Conservation (phyloP, 2,888 invertebrate genomes). For the Hymenopus coronatus region DNA sequence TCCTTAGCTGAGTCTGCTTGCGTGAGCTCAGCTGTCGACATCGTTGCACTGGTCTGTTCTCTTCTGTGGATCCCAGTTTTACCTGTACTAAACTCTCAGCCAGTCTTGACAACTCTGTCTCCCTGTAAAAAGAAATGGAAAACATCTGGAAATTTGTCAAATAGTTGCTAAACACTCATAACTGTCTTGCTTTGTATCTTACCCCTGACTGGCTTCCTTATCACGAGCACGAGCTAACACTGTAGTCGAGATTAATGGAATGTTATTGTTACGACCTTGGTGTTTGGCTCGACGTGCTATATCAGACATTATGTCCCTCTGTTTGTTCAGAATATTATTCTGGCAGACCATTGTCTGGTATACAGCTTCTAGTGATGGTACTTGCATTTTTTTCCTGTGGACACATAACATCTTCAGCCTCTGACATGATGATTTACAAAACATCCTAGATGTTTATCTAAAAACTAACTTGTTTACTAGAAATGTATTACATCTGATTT, state of each 20-base stretch:
- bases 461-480: not conserved
- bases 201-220: not conserved
- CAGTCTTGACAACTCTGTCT: constrained; percentile 38
- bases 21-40: constrained; percentile 18
- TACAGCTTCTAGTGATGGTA: constrained; percentile 61
- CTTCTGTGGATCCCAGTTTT: constrained; percentile 23
- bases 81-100: constrained; percentile 38
- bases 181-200: not conserved
- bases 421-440: not conserved
- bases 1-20: constrained; percentile 35
- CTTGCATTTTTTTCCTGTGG: constrained; percentile 50
- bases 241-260: constrained; percentile 5
- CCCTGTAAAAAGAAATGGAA: constrained; percentile 30
- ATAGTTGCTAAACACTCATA: not conserved
- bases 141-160: too few species aligned
- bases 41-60: not conserved
- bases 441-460: not conserved
- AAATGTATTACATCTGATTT: too few species aligned
- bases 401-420: too few species aligned
- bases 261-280: not conserved
- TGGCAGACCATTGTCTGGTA: constrained; percentile 77
- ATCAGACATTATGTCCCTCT: constrained; percentile 38
- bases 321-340: constrained; percentile 63
- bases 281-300: constrained; percentile 7
- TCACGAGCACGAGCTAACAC: constrained; percentile 6